Percentiles rank a stretch among this genome's conserved stretches.
phyloP scores from a whole-genome alignment of 2,888 invertebrate species.

The Baronia brevicornis region DNA sequence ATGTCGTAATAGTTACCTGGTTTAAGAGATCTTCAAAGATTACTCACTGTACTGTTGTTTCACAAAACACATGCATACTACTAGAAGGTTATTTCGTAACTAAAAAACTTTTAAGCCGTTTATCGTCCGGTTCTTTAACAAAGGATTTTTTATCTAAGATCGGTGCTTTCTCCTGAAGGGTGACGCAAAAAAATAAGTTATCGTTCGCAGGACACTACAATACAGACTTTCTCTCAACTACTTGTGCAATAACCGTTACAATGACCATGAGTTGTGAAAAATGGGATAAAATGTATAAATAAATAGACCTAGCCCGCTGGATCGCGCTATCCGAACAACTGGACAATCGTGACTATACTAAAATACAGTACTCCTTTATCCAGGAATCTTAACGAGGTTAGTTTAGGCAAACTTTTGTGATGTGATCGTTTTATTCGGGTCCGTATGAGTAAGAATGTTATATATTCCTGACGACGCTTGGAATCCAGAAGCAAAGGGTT shows the following conservation, averaged over 20 bases:
- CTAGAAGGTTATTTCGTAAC: constrained; percentile 48
- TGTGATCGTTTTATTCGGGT: constrained; percentile 63
- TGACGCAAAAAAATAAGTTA: constrained; percentile 50
- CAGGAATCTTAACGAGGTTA: constrained; percentile 74
- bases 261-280: constrained; percentile 21
- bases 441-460: constrained; percentile 64
- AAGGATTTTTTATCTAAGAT: constrained; percentile 53
- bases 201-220: constrained; percentile 41
- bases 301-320: constrained; percentile 46
- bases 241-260: constrained; percentile 42
- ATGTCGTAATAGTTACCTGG: constrained; percentile 11
- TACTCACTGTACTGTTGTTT: constrained; percentile 10
- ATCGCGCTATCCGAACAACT: constrained; percentile 67
- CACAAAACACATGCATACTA: constrained; percentile 50
- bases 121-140: constrained; percentile 44
- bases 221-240: constrained; percentile 58
- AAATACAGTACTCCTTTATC: constrained; percentile 74
- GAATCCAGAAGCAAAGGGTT: constrained; percentile 46
- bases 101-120: constrained; percentile 58
- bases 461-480: constrained; percentile 48
- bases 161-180: constrained; percentile 61
- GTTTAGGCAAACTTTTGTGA: constrained; percentile 75
- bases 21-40: neutral
- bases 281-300: constrained; percentile 34
- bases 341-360: constrained; percentile 72